Evolutionary conservation across 1,140 invertebrate species (phyloP).

Genomic region (Oncopodura yosiiana): DNA sequence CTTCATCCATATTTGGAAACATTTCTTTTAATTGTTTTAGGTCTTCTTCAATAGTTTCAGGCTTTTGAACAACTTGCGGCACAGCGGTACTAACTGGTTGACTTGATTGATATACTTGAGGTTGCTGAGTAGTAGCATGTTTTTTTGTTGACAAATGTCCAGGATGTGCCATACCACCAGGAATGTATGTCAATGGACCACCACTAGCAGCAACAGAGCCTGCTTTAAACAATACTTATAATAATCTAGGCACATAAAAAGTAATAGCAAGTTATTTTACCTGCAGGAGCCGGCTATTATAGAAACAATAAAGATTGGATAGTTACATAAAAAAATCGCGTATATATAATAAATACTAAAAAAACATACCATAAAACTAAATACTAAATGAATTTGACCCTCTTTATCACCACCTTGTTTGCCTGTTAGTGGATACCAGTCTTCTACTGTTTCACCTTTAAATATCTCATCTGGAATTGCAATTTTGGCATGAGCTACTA

Average conservation of each 20-base stretch:
- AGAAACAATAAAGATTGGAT: background rate
- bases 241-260: too few species aligned
- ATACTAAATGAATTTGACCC: constrained; percentile 58
- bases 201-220: constrained; percentile 20
- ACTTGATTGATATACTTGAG: constrained; percentile 40
- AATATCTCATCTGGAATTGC: constrained; percentile 72
- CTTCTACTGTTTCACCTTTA: constrained; percentile 77
- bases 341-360: background rate
- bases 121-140: too few species aligned
- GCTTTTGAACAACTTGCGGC: constrained; percentile 29
- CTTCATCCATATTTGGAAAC: constrained; percentile 89
- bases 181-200: constrained; percentile 47
- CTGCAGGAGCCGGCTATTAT: constrained; percentile 26
- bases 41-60: constrained; percentile 49
- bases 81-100: constrained; percentile 30
- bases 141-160: constrained; percentile 44
- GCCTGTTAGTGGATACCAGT: constrained; percentile 84
- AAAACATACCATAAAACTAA: constrained; percentile 53
- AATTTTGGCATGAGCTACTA: constrained; percentile 84
- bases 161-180: constrained; percentile 51
- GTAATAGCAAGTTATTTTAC: too few species aligned
- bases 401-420: constrained; percentile 64
- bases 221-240: too few species aligned
- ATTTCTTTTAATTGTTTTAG: constrained; percentile 82
- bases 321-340: background rate